These are phyloP conservation scores for Nyleta sp. DNA, from an alignment of 2,888 invertebrate genomes.

Conservation along the genomic window DNA sequence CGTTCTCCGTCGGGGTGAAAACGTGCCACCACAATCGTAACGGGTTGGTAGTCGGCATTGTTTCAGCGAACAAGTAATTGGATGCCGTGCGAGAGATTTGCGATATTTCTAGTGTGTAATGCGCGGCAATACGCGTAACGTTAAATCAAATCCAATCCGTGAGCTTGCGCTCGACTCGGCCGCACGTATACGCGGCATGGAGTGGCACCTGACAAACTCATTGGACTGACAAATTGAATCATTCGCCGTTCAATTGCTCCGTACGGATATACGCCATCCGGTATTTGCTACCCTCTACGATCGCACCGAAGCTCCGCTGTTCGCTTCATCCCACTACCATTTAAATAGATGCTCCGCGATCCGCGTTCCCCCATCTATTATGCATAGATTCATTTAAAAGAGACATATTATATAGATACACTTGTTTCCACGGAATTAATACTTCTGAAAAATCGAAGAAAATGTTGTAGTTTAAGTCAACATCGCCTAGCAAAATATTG, in stretches of 20 bases:
- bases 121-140: constrained; percentile 79
- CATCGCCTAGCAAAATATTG: not conserved
- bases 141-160: constrained; percentile 82
- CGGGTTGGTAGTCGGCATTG: constrained; percentile 62
- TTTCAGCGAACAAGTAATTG: constrained; percentile 75
- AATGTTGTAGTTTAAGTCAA: not conserved
- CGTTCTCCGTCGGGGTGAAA: constrained; percentile 69
- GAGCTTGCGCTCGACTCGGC: constrained; percentile 75
- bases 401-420: constrained; percentile 30
- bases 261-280: constrained; percentile 73
- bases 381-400: constrained; percentile 52
- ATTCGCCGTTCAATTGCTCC: constrained; percentile 82
- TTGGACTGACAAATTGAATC: constrained; percentile 82
- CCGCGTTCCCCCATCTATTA: constrained; percentile 54
- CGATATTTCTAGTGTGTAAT: constrained; percentile 81
- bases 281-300: constrained; percentile 63
- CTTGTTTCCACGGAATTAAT: constrained; percentile 32
- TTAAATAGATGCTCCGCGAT: constrained; percentile 57
- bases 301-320: constrained; percentile 41
- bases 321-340: constrained; percentile 58
- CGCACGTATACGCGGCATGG: constrained; percentile 74
- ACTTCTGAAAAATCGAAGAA: constrained; percentile 13
- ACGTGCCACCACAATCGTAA: constrained; percentile 62
- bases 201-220: constrained; percentile 82
- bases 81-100: constrained; percentile 77